These are phyloP conservation scores for Agrochola macilenta DNA, from an alignment of 2,888 invertebrate genomes.

Conservation along the genomic window DNA sequence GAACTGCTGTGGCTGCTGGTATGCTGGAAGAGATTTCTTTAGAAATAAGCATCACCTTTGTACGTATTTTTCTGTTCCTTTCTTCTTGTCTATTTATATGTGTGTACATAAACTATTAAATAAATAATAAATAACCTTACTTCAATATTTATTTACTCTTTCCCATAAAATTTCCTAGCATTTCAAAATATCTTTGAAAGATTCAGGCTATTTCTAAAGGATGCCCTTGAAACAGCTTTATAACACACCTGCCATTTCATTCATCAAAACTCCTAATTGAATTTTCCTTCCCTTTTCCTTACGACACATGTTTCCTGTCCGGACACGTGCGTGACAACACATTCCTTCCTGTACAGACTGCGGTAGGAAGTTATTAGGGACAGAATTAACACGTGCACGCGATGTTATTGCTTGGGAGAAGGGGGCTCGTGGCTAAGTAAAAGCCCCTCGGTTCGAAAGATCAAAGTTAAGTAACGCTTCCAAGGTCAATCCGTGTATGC, in stretches of 20 bases:
- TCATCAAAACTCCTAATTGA: conserved; percentile 15
- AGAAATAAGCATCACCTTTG: no score
- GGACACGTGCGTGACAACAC: conserved; percentile 48
- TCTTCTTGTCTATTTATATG: no score
- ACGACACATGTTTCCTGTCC: conserved; percentile 21
- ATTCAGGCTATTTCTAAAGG: neutral
- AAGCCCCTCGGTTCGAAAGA: neutral
- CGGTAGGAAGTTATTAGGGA: conserved; percentile 39
- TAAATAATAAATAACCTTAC: no score
- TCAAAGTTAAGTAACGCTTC: neutral
- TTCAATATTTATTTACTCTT: neutral
- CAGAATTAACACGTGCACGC: conserved; percentile 33
- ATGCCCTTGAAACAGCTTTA: neutral
- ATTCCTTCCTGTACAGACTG: conserved; percentile 17
- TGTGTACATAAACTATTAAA: no score
- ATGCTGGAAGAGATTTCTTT: no score
- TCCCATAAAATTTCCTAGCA: neutral
- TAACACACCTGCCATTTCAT: neutral
- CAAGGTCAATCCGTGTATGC: neutral
- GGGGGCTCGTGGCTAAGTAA: neutral
- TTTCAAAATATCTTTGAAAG: neutral
- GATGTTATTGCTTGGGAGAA: neutral
- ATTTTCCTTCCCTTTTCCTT: conserved; percentile 5
- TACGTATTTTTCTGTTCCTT: no score
- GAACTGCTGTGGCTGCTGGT: no score